Evolutionary conservation across 2,797 vertebrate species (phyloP), one percentile per base, ranked within the genome.

Genomic region (Chelon auratus): DNA sequence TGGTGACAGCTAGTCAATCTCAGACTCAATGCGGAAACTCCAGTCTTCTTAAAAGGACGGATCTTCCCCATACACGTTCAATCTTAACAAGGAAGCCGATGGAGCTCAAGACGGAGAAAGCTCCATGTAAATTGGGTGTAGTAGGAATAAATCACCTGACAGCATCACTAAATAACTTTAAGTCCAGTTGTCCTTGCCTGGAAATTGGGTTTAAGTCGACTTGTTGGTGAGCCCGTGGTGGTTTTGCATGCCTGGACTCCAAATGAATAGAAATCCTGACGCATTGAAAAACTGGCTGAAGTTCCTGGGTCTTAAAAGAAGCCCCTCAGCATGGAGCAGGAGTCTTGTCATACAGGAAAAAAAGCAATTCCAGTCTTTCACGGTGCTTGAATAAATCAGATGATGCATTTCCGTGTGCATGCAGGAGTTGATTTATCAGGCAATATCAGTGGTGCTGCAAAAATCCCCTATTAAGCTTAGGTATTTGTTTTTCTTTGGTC

Each of bases 1-100:
- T 86, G 83, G 83, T 90, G 91, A 91, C 90, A 91, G 92, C 71
- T 88, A 91, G 89, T 94, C 92, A 93, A 93, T 94, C 88, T 89
- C 56, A 70, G 68, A 90, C 85, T 90, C 86, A 90, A 89, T 89
- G 87, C 69, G 69, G 83, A 77, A 89, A 90, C 86, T 90, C 81
- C 55, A 70, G 82, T 90, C 87, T 75, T 70, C 82, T 90, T 90
- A 81, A 90, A 87, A 89, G 79, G 89, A 91, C 48, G 45, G 87
- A 90, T 91, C 83, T 87, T 83, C 79, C 62, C 62, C 63, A 70
- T 71, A 81, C 78, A 90, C 82, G 82, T 88, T 88, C 87, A 87
- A 73, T 92, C 81, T 89, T 80, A 62, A 90, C 80, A 76, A 81
- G 83, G 62, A 88, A 76, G 81, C 77, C 3, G 17, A 68, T 57